Evolutionary conservation across 2,797 vertebrate species (phyloP), one percentile per base, ranked within the genome.

Genomic region (Phoebastria nigripes): DNA sequence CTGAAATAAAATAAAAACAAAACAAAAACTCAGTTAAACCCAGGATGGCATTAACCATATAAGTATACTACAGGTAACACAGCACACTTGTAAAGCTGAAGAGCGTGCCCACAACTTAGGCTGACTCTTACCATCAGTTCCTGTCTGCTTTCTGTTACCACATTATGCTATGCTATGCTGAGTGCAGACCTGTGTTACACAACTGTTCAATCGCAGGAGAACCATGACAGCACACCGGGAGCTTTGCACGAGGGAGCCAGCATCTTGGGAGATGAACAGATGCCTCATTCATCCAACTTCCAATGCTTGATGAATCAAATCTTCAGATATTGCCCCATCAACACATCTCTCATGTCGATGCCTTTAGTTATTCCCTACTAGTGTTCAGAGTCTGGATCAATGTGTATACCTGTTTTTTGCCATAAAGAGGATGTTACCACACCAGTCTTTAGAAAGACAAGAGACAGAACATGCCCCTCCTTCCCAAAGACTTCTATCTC

Each of bases 81-180:
- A 37, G 65, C 37, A 58, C 2, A 2, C 65, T 52, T 42, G 19
- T 52, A 62, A 72, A 77, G 41, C 35, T 49, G 39, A 82, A 31
- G 37, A 2, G 4, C 6, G 29, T 44, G 13, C 15, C 25, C 65
- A 63, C 6, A 28, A 42, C 49, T 73, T n/a, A 4, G 5, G 35
- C 77, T 79, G 66, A 54, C 47, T 74, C 31, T 62, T 73, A 47
- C 21, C 47, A 42, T 24, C 33, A 54, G 18, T 37, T 67, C 17
- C 44, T 2, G 1, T 17, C 62, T 52, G 71, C 49, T 47, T 58
- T 54, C 79, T 25, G 18, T 70, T 35, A 65, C 6, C 73, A 33
- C 1, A 0, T 24, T 25, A 42, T 2, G 20, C 21, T 49, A 5
- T 8, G 15, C 70, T 46, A 7, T 42, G n/a, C 52, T 12, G 25